Evolutionary conservation across 2,797 vertebrate genomes (phyloP).

Genomic region (Cichlasoma orientale): DNA sequence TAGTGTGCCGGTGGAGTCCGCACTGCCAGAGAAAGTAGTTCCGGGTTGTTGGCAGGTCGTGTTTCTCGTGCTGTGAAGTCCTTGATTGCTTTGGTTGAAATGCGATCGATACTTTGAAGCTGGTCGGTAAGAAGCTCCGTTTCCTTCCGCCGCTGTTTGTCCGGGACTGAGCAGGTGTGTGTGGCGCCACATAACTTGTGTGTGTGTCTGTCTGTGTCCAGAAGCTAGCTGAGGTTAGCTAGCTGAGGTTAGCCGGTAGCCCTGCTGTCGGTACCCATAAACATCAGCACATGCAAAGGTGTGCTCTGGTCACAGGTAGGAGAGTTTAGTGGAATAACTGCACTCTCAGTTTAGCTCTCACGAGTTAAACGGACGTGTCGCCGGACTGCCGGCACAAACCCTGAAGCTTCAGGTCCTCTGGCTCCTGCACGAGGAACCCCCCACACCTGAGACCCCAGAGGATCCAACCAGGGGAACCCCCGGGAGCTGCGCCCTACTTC

Average conservation of each 20-base stretch:
- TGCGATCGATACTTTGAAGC: neutral
- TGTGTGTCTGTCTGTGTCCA: neutral
- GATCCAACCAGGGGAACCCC: neutral
- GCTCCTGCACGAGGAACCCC: neutral
- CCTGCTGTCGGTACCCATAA: neutral
- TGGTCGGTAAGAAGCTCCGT: accelerated
- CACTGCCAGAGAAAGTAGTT: neutral
- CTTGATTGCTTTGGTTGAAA: neutral
- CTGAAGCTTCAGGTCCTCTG: neutral
- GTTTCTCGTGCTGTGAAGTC: neutral
- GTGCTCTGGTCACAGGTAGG: neutral
- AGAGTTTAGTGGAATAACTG: neutral
- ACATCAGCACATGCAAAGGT: neutral
- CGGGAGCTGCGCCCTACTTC: neutral
- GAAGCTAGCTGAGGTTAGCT: neutral
- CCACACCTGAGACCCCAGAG: neutral
- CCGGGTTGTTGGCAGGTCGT: neutral
- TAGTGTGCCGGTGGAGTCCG: accelerated
- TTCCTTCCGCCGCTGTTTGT: neutral
- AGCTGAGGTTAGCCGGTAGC: neutral
- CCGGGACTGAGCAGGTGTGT: constrained; percentile 12
- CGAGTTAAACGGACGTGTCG: neutral
- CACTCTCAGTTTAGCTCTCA: neutral
- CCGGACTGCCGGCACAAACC: neutral
- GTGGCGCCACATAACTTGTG: accelerated